Base-by-base conservation (phyloP, 1,140 invertebrate species). In the Papilio machaon region DNA sequence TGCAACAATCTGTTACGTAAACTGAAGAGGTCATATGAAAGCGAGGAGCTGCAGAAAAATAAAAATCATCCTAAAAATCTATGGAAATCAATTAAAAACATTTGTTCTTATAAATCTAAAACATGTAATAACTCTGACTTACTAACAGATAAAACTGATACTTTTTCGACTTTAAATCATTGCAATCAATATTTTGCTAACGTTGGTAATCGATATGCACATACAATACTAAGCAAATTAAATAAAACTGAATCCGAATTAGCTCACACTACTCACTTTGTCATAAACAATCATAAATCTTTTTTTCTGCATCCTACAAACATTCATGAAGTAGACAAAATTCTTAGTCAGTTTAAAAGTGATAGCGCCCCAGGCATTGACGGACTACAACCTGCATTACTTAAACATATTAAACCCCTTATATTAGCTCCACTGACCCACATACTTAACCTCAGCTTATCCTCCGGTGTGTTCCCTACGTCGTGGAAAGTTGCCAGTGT, bases 391-490 rank as follows among this genome's bases (percentile, higher is more conserved):
- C 6, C 73, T 47, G n/a, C 73, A 19, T 74, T 74, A 74, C 43
- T 74, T 19, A 74, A 74, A 74, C 47, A 47, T 35, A 46, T 74
- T 17, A 74, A 74, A 74, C 17, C 73, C 19, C 73, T 47, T 46
- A 74, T 74, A 43, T 19, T 74, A 47, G 38, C 10, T 4, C 73
- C 43, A 5, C 3, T 74, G 10, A 74, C 19, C 5, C n/a, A 74
- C 9, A 74, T 74, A 49, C 46, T 74, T 7, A 74, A 49, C 46
- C 73, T 74, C 8, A 74, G 73, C n/a, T 4, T 38, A 43, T 46
- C 17, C 35, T n/a, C 38, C 4, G 38, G 17, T n/a, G 73, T 74
- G 8, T 74, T 74, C n/a, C 73, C 73, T n/a, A n/a, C 30, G 5
- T 46, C 9, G 8, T 74, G 38, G 38, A 74, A 74, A 74, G 19